phyloP scores from a whole-genome alignment of 2,797 vertebrate species.

The Euphonia xanthogaster region DNA sequence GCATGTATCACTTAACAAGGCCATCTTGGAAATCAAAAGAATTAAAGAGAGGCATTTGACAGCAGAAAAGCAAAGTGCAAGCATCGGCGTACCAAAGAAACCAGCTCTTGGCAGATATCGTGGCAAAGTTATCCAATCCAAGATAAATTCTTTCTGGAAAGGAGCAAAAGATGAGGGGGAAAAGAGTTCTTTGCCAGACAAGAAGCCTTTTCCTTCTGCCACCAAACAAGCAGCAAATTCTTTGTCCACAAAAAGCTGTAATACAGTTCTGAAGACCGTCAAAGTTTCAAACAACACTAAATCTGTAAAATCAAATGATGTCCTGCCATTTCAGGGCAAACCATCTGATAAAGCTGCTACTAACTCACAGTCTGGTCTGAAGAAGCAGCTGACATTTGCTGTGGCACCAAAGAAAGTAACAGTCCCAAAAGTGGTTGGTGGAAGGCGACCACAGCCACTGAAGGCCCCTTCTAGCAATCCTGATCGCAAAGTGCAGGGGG shows the following conservation, averaged over 20 bases:
- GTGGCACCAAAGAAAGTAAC: neutral
- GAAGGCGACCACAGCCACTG: neutral
- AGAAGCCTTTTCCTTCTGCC: neutral
- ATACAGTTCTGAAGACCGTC: neutral
- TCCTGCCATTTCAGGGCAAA: neutral
- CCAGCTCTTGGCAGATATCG: constrained; percentile 84
- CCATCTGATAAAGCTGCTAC: constrained; percentile 9
- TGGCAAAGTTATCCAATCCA: constrained; percentile 89
- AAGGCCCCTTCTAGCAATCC: neutral
- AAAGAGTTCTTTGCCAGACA: neutral
- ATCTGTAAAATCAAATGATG: neutral
- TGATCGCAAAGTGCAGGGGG: neutral
- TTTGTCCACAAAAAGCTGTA: neutral
- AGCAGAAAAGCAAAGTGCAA: constrained; percentile 73
- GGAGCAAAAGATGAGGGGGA: constrained; percentile 19
- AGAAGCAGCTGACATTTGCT: neutral
- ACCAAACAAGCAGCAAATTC: constrained; percentile 12
- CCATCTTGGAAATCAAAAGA: constrained; percentile 74
- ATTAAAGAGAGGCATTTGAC: constrained; percentile 67
- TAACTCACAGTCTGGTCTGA: neutral
- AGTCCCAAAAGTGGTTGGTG: neutral
- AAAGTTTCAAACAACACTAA: neutral
- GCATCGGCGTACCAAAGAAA: constrained; percentile 62
- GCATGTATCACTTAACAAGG: constrained; percentile 71
- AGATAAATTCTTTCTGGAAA: constrained; percentile 91